Evolutionary conservation across 2,113 vertebrate genomes (phyloP), one percentile per base, ranked within the genome.

Genomic region (Rallus limicola): DNA sequence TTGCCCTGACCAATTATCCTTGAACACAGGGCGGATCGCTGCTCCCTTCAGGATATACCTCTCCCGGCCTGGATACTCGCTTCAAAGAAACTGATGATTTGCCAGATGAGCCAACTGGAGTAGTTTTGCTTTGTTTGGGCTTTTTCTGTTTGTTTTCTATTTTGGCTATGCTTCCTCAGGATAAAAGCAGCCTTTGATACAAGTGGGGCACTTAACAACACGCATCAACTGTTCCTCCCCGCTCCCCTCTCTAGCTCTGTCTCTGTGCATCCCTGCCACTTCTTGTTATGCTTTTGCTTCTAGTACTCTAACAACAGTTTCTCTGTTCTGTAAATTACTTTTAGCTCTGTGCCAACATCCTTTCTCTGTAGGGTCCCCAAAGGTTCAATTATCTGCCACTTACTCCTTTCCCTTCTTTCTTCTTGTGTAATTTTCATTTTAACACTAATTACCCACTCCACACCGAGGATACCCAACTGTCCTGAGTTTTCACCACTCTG

Each of bases 341-440:
- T 10, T 50, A 95, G 85, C 50, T 69, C 82, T 74, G 67, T 70
- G 82, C 93, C 93, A 91, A 74, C 67, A 70, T 44, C 72, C 50
- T 80, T 93, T 76, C 78, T 92, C 70, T 60, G 67, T 52, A 76
- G 59, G 31, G 42, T 95, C 55, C 82, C 87, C 75, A 90, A 74
- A 93, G 67, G 79, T 94, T 94, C 75, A 95, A 89, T 96, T 93
- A 92, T 74, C 82, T 67, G 63, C 78, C 23, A 11, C 71, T 96
- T 82, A 38, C 68, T 95, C 70, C 55, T 80, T 82, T 91, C 28
- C 38, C 56, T 81, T 75, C n/a, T 82, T 92, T 83, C 55, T 74
- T 83, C 74, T 79, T 58, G 31, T 58, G 59, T 65, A 53, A 80
- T 90, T 95, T 94, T 90, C 14, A 33, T 70, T 70, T 79, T n/a